Evolutionary conservation across 2,113 vertebrate genomes (phyloP).

Genomic region (Procavia capensis): DNA sequence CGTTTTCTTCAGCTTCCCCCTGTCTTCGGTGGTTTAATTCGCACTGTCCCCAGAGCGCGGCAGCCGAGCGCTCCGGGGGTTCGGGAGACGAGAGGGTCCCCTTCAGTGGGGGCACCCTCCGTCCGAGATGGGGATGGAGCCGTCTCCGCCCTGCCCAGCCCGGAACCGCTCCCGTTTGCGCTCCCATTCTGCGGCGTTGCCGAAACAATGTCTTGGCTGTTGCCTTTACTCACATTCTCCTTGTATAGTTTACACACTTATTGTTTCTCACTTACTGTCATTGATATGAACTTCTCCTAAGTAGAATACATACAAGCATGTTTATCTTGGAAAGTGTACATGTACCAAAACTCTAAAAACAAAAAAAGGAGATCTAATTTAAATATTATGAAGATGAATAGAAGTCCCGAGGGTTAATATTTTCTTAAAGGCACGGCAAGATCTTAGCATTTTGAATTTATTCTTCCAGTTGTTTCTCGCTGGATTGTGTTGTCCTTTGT

Average conservation of each 20-base stretch:
- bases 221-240: not conserved
- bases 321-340: not conserved
- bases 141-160: not conserved
- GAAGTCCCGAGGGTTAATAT: not conserved
- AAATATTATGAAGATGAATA: not conserved
- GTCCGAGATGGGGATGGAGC: not conserved
- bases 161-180: not conserved
- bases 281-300: not conserved
- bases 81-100: not conserved
- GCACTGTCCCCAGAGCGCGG: accelerated
- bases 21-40: not conserved
- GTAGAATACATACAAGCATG: not conserved
- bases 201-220: not conserved
- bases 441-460: not conserved
- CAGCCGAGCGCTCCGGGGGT: no score
- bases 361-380: not conserved
- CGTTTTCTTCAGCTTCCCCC: not conserved
- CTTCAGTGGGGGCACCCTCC: no score
- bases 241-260: not conserved
- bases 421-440: not conserved
- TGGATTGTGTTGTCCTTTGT: not conserved
- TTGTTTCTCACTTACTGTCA: not conserved
- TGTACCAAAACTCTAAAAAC: not conserved
- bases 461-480: not conserved
- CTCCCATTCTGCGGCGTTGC: not conserved